These are phyloP conservation scores for Fabriciana adippe DNA, from an alignment of 2,888 invertebrate genomes.

Conservation along the genomic window DNA sequence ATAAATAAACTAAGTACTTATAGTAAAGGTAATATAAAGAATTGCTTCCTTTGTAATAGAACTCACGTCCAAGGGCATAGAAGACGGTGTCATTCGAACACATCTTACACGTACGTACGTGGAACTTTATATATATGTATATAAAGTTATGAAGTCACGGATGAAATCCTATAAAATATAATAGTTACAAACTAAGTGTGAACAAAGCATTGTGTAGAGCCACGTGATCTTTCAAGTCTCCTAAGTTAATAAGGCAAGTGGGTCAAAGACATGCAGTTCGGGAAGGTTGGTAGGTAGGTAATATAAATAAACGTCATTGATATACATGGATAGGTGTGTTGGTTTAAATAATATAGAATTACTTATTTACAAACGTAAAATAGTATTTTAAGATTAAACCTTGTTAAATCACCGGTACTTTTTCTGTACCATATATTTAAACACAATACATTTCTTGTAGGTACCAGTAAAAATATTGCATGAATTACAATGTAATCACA, in stretches of 20 bases:
- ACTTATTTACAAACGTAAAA: neutral
- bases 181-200: constrained; percentile 5
- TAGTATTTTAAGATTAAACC: neutral
- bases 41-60: too few species aligned
- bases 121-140: too few species aligned
- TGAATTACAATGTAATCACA: too few species aligned
- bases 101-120: too few species aligned
- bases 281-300: constrained; percentile 23
- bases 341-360: neutral
- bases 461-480: too few species aligned
- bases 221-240: constrained; percentile 27
- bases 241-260: constrained; percentile 43
- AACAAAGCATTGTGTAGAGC: neutral
- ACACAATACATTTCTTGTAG: too few species aligned
- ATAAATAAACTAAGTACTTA: too few species aligned
- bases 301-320: constrained; percentile 19
- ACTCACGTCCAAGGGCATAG: too few species aligned
- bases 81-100: too few species aligned
- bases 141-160: neutral
- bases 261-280: constrained; percentile 47
- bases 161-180: neutral
- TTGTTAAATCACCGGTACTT: too few species aligned
- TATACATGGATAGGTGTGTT: constrained; percentile 7
- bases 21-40: too few species aligned
- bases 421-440: too few species aligned